Conservation (phyloP, 2,113 vertebrate genomes). For the Tonatia bakeri region DNA sequence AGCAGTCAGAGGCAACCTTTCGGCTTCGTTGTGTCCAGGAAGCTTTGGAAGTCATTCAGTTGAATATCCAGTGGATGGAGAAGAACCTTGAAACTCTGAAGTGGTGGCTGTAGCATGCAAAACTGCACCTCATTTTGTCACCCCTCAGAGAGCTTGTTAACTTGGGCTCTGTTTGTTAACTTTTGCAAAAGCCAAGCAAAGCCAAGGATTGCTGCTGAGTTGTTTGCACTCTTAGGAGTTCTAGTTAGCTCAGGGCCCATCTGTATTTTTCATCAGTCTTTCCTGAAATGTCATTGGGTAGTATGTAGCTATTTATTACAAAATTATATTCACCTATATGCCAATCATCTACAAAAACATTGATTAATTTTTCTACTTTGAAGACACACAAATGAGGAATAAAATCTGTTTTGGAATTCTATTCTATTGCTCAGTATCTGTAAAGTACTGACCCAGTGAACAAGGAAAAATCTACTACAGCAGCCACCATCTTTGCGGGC, state of each 20-base stretch:
- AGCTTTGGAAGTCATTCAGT: slow-evolving; percentile 89
- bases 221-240: slow-evolving; percentile 88
- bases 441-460: slow-evolving; percentile 29
- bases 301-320: slow-evolving; percentile 77
- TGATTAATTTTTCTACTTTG: slow-evolving; percentile 69
- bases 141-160: slow-evolving; percentile 67
- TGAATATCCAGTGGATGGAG: slow-evolving; percentile 93
- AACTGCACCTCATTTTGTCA: neutral
- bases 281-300: slow-evolving; percentile 71
- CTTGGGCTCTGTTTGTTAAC: slow-evolving; percentile 67
- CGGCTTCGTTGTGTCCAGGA: slow-evolving; percentile 88
- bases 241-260: slow-evolving; percentile 90
- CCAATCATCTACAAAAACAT: slow-evolving; percentile 61
- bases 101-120: slow-evolving; percentile 79
- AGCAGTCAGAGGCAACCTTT: slow-evolving; percentile 86
- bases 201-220: slow-evolving; percentile 71
- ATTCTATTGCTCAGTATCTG: slow-evolving; percentile 44
- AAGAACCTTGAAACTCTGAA: slow-evolving; percentile 83
- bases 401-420: slow-evolving; percentile 43
- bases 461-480: neutral
- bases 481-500: slow-evolving; percentile 33
- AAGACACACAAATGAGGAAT: neutral
- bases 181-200: slow-evolving; percentile 73
- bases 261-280: slow-evolving; percentile 71
- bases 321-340: slow-evolving; percentile 69